Evolutionary conservation across 1,140 invertebrate species (phyloP).

Genomic region (Leucophenga varia): DNA sequence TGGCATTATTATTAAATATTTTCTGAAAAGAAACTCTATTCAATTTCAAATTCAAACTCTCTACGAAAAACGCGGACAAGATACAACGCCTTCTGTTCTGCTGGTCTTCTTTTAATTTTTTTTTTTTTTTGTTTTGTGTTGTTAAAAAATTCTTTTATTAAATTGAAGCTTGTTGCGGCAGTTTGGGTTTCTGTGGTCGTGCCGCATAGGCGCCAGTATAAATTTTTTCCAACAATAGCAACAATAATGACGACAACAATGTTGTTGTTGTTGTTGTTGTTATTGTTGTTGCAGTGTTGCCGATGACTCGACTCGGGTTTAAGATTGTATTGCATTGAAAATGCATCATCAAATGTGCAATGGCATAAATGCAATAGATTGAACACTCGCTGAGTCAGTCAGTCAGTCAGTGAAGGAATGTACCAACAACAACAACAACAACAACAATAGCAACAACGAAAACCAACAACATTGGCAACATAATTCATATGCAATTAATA

Average conservation of each 20-base stretch:
- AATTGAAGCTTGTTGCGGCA: background rate
- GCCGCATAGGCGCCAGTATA: slow-evolving; percentile 1
- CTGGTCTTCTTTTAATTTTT: too few species aligned
- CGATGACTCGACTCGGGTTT: slow-evolving; percentile 10
- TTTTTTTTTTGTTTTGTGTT: too few species aligned
- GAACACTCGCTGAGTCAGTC: background rate
- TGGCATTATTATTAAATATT: too few species aligned
- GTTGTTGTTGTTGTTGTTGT: slow-evolving; percentile 12
- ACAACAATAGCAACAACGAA: slow-evolving; percentile 5
- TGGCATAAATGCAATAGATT: background rate
- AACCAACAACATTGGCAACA: slow-evolving; percentile 16
- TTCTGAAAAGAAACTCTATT: too few species aligned
- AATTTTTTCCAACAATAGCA: background rate
- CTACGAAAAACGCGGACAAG: too few species aligned
- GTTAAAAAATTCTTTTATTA: slow-evolving; percentile 26
- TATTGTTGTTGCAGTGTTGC: too few species aligned
- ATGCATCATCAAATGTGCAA: background rate
- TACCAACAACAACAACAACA: slow-evolving; percentile 6
- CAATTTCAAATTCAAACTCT: too few species aligned
- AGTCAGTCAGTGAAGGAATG: background rate
- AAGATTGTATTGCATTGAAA: background rate
- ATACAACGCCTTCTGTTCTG: too few species aligned
- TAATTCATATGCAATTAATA: slow-evolving; percentile 54
- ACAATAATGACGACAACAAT: too few species aligned
- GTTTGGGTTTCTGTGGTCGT: background rate